Base-by-base conservation (phyloP, 2,113 vertebrate genomes). In the Seriola rivoliana region DNA sequence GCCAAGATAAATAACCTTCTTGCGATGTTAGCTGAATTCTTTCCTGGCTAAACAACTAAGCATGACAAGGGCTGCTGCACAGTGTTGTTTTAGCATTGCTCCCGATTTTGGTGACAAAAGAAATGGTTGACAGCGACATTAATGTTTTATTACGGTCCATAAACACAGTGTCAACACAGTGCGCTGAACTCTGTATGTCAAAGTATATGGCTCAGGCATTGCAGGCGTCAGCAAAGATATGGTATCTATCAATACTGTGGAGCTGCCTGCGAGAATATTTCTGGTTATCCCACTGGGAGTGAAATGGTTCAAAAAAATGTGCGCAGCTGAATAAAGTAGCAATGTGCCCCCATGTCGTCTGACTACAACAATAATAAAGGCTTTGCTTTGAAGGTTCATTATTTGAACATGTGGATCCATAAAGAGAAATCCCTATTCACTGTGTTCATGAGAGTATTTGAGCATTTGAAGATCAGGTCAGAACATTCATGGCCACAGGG, bases 1-100 rank as follows among this genome's bases (percentile, higher is more conserved):
- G 92, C 92, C 92, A 93, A 94, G 94, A 95, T 88, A 93, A 95
- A 94, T 95, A 94, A 93, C 89, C 92, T 90, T 93, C 89, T 91
- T 89, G 84, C 62, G 67, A 85, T 90, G 87, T 92, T 93, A 82
- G 87, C 80, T 76, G 88, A 91, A 91, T 90, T 88, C 48, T 84
- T 89, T 88, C 89, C 89, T 88, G 89, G 88, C 89, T 92, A 88
- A 93, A 92, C 80, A 91, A 91, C 78, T 79, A 73, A 85, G 81
- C 81, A 71, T 69, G 88, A 87, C 91, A 86, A 50, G 70, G 66
- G 80, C 71, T 78, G 89, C 88, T 83, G 71, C 84, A 90, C 85
- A 80, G 48, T 74, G 71, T 71, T 78, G 79, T 78, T 89, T 79
- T 64, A 83, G 81, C 66, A 23, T 48, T 54, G 55, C 78, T 82